phyloP scores from a whole-genome alignment of 2,797 vertebrate genomes.

The Anableps anableps region DNA sequence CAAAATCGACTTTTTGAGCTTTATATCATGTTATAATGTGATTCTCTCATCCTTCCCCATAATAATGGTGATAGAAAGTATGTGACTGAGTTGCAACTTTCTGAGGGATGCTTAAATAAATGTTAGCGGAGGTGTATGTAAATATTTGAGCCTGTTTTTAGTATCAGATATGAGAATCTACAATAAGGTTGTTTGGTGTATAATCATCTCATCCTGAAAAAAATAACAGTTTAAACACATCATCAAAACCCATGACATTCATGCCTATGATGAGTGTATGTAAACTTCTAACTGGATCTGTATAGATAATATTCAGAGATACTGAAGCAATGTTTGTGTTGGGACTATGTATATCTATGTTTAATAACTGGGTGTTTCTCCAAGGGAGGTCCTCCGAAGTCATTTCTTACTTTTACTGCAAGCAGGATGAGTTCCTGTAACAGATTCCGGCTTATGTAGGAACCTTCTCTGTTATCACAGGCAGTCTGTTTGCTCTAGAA shows the following conservation, averaged over 20 bases:
- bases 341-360: background rate
- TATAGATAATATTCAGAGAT: background rate
- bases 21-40: too few relatives aligned
- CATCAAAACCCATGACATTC: background rate
- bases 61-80: background rate
- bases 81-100: background rate
- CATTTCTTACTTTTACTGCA: conserved; percentile 32
- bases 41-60: too few relatives aligned
- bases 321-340: background rate
- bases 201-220: background rate
- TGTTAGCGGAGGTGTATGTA: background rate
- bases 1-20: too few relatives aligned
- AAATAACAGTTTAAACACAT: background rate
- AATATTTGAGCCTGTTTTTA: background rate
- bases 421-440: conserved; percentile 38
- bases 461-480: conserved; percentile 33
- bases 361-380: conserved; percentile 20
- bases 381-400: conserved; percentile 3
- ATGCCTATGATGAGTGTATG: background rate
- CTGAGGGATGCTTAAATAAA: background rate
- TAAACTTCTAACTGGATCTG: background rate
- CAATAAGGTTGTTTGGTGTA: background rate
- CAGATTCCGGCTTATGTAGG: conserved; percentile 14
- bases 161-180: background rate
- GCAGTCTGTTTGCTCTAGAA: conserved; percentile 57